Evolutionary conservation across 2,113 vertebrate genomes (phyloP).

Genomic region (Girardinichthys multiradiatus): DNA sequence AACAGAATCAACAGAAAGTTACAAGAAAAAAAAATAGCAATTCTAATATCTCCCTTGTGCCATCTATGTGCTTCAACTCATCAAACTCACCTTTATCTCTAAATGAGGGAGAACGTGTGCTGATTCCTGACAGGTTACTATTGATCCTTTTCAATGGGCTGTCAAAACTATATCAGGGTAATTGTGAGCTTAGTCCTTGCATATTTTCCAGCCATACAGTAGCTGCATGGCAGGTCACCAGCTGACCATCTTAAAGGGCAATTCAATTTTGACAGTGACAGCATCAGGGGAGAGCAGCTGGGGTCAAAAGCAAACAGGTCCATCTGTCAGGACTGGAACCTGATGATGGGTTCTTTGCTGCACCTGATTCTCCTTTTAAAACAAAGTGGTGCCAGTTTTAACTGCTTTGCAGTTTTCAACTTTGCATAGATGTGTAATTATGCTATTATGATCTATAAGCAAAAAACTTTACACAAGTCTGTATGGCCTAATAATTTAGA

Average conservation of each 20-base stretch:
- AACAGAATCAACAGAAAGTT: slow-evolving; percentile 42
- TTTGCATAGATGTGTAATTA: slow-evolving; percentile 13
- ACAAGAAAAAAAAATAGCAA: not conserved
- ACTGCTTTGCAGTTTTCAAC: slow-evolving; percentile 17
- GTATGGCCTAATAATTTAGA: not conserved
- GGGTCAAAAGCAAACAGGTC: slow-evolving; percentile 57
- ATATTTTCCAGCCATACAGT: slow-evolving; percentile 64
- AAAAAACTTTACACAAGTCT: not conserved
- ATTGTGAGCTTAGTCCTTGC: slow-evolving; percentile 59
- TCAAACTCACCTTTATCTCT: slow-evolving; percentile 57
- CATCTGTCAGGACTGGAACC: slow-evolving; percentile 47
- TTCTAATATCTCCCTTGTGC: slow-evolving; percentile 2
- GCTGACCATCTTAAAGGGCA: slow-evolving; percentile 71
- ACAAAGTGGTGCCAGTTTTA: slow-evolving; percentile 42
- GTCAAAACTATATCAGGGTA: slow-evolving; percentile 69
- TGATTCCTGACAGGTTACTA: slow-evolving; percentile 72
- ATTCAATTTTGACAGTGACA: slow-evolving; percentile 66
- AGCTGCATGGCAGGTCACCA: slow-evolving; percentile 54
- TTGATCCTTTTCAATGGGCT: slow-evolving; percentile 73
- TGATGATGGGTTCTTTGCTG: slow-evolving; percentile 30
- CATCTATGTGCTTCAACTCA: slow-evolving; percentile 33
- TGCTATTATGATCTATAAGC: not conserved
- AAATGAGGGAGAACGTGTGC: slow-evolving; percentile 58
- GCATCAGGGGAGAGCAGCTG: slow-evolving; percentile 47
- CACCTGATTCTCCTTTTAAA: slow-evolving; percentile 32